A percentile compares a stretch with the other conserved stretches of the same genome.
These are phyloP conservation scores for Fistularia commersonii DNA, from an alignment of 2,797 vertebrate genomes.

Conservation along the genomic window DNA sequence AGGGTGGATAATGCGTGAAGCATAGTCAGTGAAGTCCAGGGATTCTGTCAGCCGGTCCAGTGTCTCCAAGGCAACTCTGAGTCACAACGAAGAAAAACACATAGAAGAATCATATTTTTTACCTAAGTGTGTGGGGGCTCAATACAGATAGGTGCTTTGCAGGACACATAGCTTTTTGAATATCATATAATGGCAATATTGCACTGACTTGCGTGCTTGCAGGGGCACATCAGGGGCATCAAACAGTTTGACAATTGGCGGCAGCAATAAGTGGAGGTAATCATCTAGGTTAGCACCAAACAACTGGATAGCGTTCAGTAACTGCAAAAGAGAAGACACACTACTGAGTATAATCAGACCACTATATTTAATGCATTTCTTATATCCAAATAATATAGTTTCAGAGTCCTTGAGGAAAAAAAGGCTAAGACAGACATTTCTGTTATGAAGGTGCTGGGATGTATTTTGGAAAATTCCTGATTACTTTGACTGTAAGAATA, in stretches of 20 bases:
- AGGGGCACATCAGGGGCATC: constrained; percentile 91
- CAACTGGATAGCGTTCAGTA: constrained; percentile 93
- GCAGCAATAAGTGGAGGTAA: constrained; percentile 93
- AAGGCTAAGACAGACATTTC: neutral
- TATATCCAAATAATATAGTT: neutral
- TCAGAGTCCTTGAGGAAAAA: neutral
- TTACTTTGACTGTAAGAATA: too few relatives aligned
- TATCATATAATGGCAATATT: neutral
- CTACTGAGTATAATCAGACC: constrained; percentile 5
- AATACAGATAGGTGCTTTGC: too few relatives aligned
- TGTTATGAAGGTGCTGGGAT: neutral
- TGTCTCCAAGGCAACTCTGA: constrained; percentile 92
- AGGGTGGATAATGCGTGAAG: constrained; percentile 95
- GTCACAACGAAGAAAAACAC: constrained; percentile 37
- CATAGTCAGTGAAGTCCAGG: constrained; percentile 96
- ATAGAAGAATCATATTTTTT: constrained; percentile 10
- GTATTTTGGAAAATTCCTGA: too few relatives aligned
- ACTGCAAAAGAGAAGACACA: constrained; percentile 63
- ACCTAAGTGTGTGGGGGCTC: neutral
- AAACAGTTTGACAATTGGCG: constrained; percentile 96
- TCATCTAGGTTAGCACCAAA: constrained; percentile 98
- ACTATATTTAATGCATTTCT: constrained; percentile 25
- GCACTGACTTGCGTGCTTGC: constrained; percentile 89
- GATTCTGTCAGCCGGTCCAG: constrained; percentile 95
- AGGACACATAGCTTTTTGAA: too few relatives aligned